phyloP scores from a whole-genome alignment of 2,113 vertebrate genomes.

The Sebastes fasciatus region DNA sequence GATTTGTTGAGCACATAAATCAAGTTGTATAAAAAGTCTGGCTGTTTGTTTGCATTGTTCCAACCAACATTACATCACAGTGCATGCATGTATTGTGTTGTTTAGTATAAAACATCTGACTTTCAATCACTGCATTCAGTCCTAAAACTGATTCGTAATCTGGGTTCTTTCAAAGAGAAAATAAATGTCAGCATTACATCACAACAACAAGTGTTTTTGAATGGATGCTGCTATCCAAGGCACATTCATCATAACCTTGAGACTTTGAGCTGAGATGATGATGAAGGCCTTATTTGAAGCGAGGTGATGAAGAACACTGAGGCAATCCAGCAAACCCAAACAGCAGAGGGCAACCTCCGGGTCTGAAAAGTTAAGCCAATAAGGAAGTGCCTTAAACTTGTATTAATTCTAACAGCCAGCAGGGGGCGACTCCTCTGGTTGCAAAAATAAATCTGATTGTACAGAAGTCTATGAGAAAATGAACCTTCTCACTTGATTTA shows the following conservation, averaged over 20 bases:
- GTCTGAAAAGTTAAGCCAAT: no score
- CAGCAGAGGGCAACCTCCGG: no score
- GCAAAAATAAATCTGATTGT: no score
- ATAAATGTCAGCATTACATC: conserved; percentile 1
- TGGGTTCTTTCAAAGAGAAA: neutral
- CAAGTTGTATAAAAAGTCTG: neutral
- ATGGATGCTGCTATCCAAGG: neutral
- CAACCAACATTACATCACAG: neutral
- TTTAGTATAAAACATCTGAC: neutral
- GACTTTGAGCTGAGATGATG: neutral
- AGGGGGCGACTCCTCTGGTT: no score
- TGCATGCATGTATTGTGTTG: neutral
- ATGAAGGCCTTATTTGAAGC: neutral
- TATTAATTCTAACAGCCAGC: no score
- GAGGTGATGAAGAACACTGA: neutral
- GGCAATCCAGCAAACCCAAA: neutral
- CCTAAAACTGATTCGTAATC: neutral
- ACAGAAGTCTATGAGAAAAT: no score
- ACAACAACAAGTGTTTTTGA: neutral
- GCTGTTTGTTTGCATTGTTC: neutral
- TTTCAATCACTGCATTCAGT: neutral
- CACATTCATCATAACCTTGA: neutral
- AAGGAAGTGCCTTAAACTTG: no score
- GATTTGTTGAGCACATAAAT: neutral
- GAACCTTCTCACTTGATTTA: no score